Percentiles rank a stretch among this genome's conserved stretches.
These are phyloP conservation scores for Oeneis ivallda DNA, from an alignment of 2,888 invertebrate genomes.

Conservation along the genomic window DNA sequence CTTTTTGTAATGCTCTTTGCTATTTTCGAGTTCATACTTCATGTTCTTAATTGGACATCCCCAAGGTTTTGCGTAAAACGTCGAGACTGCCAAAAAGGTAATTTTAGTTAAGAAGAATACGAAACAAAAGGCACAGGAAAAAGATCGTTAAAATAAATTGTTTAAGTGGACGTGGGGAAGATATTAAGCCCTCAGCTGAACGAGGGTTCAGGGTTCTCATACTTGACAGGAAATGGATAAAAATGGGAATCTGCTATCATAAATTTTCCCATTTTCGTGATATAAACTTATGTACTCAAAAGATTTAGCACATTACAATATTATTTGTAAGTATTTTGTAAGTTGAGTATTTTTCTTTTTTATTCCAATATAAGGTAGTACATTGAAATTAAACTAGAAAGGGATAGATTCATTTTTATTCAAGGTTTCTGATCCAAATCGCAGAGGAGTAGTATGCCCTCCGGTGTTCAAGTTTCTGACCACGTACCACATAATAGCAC, in stretches of 20 bases:
- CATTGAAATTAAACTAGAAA: too few relatives aligned
- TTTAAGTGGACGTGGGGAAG: constrained; percentile 22
- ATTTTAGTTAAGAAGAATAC: constrained; percentile 12
- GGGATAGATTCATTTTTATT: too few relatives aligned
- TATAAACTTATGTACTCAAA: too few relatives aligned
- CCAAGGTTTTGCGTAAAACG: background rate
- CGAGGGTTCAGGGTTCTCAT: constrained; percentile 17
- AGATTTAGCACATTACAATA: too few relatives aligned
- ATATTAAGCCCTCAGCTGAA: constrained; percentile 22
- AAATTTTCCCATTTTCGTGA: background rate
- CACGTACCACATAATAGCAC: too few relatives aligned
- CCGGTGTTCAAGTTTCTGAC: too few relatives aligned
- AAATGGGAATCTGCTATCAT: constrained; percentile 15
- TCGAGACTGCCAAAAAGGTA: constrained; percentile 6
- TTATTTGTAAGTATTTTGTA: too few relatives aligned
- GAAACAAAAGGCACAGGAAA: constrained; percentile 16
- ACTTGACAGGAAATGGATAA: constrained; percentile 18
- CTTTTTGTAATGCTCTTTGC: background rate
- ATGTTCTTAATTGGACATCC: background rate
- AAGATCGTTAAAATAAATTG: constrained; percentile 21
- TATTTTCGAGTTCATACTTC: background rate
- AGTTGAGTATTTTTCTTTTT: too few relatives aligned
- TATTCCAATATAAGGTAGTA: too few relatives aligned
- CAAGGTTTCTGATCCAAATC: too few relatives aligned
- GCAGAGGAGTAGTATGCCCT: too few relatives aligned